phyloP scores from a whole-genome alignment of 2,113 vertebrate genomes.

The Paradoxurus hermaphroditus region DNA sequence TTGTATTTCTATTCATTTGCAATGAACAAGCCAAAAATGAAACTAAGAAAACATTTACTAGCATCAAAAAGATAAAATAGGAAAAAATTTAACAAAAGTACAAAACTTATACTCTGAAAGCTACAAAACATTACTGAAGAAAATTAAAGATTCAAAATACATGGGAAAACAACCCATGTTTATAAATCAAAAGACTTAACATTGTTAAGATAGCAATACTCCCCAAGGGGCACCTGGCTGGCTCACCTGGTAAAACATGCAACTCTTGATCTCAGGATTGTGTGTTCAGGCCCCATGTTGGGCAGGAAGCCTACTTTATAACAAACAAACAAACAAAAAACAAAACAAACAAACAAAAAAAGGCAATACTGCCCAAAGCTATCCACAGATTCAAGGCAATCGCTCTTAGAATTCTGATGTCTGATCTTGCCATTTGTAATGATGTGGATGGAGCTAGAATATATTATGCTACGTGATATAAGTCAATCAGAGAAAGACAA shows the following conservation, averaged over 20 bases:
- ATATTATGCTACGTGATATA: too few species aligned
- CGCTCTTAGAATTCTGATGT: background rate
- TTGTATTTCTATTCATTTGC: background rate
- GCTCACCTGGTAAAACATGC: too few species aligned
- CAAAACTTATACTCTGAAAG: background rate
- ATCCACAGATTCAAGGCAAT: background rate
- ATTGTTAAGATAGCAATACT: background rate
- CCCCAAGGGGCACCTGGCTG: background rate
- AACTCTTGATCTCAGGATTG: too few species aligned
- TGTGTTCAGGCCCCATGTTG: too few species aligned
- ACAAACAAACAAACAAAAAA: too few species aligned
- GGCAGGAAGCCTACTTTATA: too few species aligned
- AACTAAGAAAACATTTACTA: background rate
- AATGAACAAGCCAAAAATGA: background rate
- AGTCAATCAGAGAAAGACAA: too few species aligned
- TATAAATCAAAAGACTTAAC: background rate
- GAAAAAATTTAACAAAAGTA: background rate
- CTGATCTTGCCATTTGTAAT: too few species aligned
- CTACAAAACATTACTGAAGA: background rate
- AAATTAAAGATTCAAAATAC: conserved; percentile 5
- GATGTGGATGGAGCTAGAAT: too few species aligned
- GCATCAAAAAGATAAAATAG: background rate
- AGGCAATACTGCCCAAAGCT: background rate
- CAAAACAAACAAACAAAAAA: background rate
- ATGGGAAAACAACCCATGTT: background rate